Conservation (phyloP, 2,888 invertebrate species). For the Lumbricus terrestris region DNA sequence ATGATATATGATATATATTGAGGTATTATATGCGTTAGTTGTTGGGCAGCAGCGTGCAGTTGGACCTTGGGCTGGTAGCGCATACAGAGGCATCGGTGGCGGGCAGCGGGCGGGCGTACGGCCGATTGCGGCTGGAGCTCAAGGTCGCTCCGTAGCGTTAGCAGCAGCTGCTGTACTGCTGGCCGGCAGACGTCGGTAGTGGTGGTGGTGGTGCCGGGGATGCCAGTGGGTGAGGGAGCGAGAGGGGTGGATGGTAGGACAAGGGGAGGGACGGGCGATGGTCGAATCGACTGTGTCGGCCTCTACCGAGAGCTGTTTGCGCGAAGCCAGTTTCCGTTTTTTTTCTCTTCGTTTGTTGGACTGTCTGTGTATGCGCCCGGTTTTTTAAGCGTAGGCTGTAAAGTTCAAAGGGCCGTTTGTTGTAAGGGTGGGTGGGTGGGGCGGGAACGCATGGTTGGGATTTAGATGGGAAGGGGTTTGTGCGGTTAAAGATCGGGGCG, state of each 20-base stretch:
- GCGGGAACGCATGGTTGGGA: neutral
- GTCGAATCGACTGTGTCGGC: neutral
- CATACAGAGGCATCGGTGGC: neutral
- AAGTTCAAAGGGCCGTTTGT: neutral
- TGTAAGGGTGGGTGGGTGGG: no score
- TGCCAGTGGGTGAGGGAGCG: neutral
- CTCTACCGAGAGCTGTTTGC: neutral
- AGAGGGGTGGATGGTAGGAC: neutral
- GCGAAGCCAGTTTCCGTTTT: neutral
- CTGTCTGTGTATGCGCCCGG: neutral
- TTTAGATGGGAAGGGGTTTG: no score
- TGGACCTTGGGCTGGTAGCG: neutral
- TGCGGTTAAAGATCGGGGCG: no score
- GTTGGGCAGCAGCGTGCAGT: neutral
- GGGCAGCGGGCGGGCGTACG: no score
- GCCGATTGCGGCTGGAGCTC: neutral
- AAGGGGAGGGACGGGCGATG: neutral
- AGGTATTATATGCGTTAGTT: no score
- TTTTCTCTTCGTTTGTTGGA: neutral
- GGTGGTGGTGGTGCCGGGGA: no score
- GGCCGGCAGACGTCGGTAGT: neutral
- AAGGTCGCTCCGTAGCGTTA: neutral
- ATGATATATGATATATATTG: no score
- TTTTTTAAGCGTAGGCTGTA: neutral
- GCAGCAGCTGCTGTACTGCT: neutral